phyloP scores from a whole-genome alignment of 2,797 vertebrate species.

The Kryptopterus vitreolus region DNA sequence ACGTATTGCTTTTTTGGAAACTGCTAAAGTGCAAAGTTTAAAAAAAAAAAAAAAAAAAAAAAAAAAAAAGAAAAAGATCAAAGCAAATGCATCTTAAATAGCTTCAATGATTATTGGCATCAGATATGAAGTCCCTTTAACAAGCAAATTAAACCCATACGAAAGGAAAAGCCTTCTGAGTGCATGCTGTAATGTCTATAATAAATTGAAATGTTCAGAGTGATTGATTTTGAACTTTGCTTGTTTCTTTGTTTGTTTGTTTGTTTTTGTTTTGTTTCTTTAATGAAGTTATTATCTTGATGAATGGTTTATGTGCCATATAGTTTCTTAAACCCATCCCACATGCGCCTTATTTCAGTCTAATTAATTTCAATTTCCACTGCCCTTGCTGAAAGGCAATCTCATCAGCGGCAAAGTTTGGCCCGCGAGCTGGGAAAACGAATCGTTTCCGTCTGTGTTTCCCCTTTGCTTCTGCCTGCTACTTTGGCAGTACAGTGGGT shows the following conservation, averaged over 20 bases:
- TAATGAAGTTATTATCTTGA: conserved; percentile 81
- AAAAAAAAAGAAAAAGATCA: conserved; percentile 68
- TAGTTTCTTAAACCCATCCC: conserved; percentile 73
- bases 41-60: conserved; percentile 60
- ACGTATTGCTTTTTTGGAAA: conserved; percentile 69
- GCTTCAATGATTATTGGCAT: conserved; percentile 86
- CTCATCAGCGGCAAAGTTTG: conserved; percentile 51
- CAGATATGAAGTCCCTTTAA: conserved; percentile 93
- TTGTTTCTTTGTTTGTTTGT: conserved; percentile 59
- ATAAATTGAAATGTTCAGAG: conserved; percentile 61
- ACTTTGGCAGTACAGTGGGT: conserved; percentile 17
- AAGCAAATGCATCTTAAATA: conserved; percentile 84
- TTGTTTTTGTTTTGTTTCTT: conserved; percentile 62
- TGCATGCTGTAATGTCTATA: conserved; percentile 84
- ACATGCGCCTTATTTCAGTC: conserved; percentile 60
- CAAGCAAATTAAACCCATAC: conserved; percentile 84
- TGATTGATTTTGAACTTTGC: conserved; percentile 72
- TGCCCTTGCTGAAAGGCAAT: conserved; percentile 85
- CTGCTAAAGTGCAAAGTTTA: conserved; percentile 81
- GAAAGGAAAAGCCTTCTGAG: conserved; percentile 74
- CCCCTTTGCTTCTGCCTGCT: conserved; percentile 18
- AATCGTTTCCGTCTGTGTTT: conserved; percentile 38
- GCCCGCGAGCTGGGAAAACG: conserved; percentile 41
- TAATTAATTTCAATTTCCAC: conserved; percentile 53
- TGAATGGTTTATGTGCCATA: conserved; percentile 80